A percentile compares a stretch with the other conserved stretches of the same genome.
phyloP scores from a whole-genome alignment of 2,113 vertebrate species.

The Solenodon paradoxus region DNA sequence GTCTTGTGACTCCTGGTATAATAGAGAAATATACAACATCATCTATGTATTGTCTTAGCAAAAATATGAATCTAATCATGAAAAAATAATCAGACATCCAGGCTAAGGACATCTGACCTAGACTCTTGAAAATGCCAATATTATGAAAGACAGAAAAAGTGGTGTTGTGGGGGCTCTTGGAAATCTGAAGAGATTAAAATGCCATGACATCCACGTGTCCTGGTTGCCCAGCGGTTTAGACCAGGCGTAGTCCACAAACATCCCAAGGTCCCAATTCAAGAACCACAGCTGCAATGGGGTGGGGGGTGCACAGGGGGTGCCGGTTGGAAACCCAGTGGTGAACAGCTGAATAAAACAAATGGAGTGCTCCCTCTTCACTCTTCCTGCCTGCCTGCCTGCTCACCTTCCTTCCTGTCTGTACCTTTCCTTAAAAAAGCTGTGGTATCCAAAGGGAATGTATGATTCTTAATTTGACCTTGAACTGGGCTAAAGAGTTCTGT shows the following conservation, averaged over 20 bases:
- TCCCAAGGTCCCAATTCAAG: no score
- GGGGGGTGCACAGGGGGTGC: no score
- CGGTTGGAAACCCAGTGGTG: no score
- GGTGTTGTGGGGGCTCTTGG: background rate
- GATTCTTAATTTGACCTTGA: constrained; percentile 3
- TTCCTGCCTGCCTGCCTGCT: no score
- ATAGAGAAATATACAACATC: background rate
- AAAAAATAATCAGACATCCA: constrained; percentile 12
- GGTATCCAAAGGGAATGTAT: background rate
- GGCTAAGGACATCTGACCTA: background rate
- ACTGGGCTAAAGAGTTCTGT: background rate
- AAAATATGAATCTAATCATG: background rate
- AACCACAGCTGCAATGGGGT: no score
- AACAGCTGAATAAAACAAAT: no score
- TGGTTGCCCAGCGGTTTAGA: no score
- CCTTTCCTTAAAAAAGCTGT: no score
- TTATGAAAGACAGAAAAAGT: constrained; percentile 2
- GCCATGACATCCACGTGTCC: background rate
- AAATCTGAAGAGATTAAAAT: background rate
- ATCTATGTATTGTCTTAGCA: background rate
- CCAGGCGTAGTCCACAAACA: no score
- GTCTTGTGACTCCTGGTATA: background rate
- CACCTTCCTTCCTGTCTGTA: no score
- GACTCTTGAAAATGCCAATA: background rate
- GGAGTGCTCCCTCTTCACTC: no score